Evolutionary conservation across 2,888 invertebrate species (phyloP), one percentile per base, ranked within the genome.

Genomic region (Linhomoeus sp.): DNA sequence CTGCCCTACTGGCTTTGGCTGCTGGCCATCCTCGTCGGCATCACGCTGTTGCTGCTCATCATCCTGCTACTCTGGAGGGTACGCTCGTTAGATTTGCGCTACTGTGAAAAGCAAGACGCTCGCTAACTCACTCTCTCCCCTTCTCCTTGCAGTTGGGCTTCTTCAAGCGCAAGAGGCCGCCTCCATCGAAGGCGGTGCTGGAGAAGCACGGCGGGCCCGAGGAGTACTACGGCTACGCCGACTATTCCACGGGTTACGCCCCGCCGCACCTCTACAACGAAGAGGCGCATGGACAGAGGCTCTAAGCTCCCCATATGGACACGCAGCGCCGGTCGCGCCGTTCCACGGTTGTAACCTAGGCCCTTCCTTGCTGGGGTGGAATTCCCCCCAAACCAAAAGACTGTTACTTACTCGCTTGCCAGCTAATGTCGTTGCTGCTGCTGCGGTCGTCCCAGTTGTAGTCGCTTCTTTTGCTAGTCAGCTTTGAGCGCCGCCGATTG

Each of bases 101-200:
- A 17, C 37, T 5, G 3, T 2, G 26, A n/a, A 35, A 22, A 3
- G 14, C 36, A 3, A 39, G 24, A 5, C 2, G 22, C 37, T 22
- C 46, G 20, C 49, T n/a, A n/a, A 24, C 22, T 17, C 1, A 40
- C 17, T 15, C 45, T 29, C 39, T 20, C 29, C 15, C 17, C 24
- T 36, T 36, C 22, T 24, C 37, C 26, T 50, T 60, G 52, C 50
- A 62, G 61, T 57, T 58, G 46, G 63, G 63, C 23, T 63, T 63
- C 59, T 63, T 63, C 58, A 63, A 63, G 48, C 57, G 63, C 17
- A 58, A 61, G 25, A 58, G 63, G 25, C 63, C 63, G 20, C 61
- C 52, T 51, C 39, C 43, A 49, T 51, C 41, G 52, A 49, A 48
- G 49, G 56, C 43, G 45, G 36, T 24, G 41, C 36, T 45, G 39